Percentiles rank a stretch among this genome's conserved stretches.
phyloP scores from a whole-genome alignment of 1,140 invertebrate species.

The Laodelphax striatellus region DNA sequence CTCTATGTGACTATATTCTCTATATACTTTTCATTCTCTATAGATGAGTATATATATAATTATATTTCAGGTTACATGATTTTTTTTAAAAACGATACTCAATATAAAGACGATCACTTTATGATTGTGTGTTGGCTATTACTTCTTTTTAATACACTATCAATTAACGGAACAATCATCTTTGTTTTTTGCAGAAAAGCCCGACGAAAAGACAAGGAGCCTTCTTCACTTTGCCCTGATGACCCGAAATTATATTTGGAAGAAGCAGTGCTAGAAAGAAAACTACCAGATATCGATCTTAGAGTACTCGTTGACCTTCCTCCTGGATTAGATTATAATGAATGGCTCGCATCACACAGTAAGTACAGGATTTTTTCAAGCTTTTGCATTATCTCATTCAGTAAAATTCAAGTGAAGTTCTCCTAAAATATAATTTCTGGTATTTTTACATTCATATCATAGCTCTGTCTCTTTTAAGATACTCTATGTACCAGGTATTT shows the following conservation, averaged over 20 bases:
- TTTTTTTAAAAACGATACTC: no score
- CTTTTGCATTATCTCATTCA: background rate
- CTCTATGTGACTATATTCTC: no score
- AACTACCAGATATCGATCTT: slow-evolving; percentile 85
- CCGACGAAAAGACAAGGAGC: slow-evolving; percentile 90
- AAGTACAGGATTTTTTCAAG: slow-evolving; percentile 34
- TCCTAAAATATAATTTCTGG: background rate
- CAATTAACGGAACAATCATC: no score
- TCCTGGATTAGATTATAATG: slow-evolving; percentile 88
- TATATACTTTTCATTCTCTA: no score
- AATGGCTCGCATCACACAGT: slow-evolving; percentile 98
- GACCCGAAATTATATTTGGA: slow-evolving; percentile 87
- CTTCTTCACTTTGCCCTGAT: slow-evolving; percentile 35
- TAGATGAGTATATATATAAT: no score
- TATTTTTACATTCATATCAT: no score
- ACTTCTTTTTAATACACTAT: no score
- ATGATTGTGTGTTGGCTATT: no score
- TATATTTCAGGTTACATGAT: no score
- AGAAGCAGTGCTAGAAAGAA: slow-evolving; percentile 82
- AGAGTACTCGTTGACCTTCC: slow-evolving; percentile 86
- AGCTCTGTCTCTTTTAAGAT: no score
- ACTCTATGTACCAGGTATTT: no score
- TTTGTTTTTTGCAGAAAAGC: slow-evolving; percentile 68
- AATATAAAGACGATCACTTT: no score
- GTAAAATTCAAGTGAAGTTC: background rate